Base-by-base conservation (phyloP, 2,888 invertebrate species). In the Diplazon laetatorius region DNA sequence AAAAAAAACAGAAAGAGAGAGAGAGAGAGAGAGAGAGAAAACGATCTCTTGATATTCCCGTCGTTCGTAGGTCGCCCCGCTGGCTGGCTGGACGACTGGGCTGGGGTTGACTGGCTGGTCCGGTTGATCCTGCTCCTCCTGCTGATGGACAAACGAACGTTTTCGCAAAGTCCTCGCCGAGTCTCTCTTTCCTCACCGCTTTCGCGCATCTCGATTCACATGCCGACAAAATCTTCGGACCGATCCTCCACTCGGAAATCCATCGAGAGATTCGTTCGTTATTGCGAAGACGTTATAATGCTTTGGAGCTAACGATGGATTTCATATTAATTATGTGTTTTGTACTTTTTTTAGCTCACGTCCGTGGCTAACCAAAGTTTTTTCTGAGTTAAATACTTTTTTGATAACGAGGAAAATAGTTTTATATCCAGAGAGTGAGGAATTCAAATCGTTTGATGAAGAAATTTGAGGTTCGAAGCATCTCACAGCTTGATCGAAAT, bases 1-100 rank as follows among this genome's bases (percentile, higher is more conserved):
- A 30, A 30, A n/a, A 30, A 30, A 5, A 12, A 25, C n/a, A n/a
- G n/a, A n/a, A n/a, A n/a, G n/a, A n/a, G n/a, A n/a, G n/a, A n/a
- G n/a, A n/a, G 12, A 10, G 52, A 46, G 55, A 62, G 55, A 55
- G 44, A 73, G 52, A 68, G 68, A 65, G 60, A 66, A 65, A 82
- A 80, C 83, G 85, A 85, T 87, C 87, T 83, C 85, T 86, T 85
- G 87, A 88, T 88, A 88, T 87, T 88, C 87, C 82, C 82, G 82
- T 85, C 84, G 84, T 74, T n/a, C 60, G 62, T 72, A 81, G 83
- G 86, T 86, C 87, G 87, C 87, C 87, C 87, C 82, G 86, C 87
- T 86, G 88, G 81, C 87, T 88, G 86, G 55, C 50, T 52, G 50
- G n/a, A n/a, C n/a, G n/a, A n/a, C n/a, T n/a, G n/a, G n/a, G n/a